Evolutionary conservation across 2,113 vertebrate species (phyloP).

Genomic region (Oreochromis aureus): DNA sequence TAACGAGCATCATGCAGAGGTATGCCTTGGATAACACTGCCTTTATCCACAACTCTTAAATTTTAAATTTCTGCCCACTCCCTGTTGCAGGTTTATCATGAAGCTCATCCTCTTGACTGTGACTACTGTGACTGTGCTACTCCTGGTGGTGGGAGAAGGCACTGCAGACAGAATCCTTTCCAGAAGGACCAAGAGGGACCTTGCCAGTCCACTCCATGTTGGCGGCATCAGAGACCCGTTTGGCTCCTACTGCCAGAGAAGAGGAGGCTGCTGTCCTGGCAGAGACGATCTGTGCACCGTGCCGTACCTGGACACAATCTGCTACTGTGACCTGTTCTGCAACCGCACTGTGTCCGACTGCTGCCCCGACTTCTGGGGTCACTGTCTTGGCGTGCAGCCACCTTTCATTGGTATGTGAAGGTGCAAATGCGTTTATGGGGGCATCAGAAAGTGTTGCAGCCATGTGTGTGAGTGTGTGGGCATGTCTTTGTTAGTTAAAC

Average conservation of each 20-base stretch:
- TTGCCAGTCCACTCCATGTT: conserved; percentile 78
- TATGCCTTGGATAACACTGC: not conserved
- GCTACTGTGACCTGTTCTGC: conserved; percentile 98
- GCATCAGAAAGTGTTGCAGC: not conserved
- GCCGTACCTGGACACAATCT: conserved; percentile 90
- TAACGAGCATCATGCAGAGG: not conserved
- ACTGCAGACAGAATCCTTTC: conserved; percentile 33
- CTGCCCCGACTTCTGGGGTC: conserved; percentile 96
- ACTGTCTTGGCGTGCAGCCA: conserved; percentile 82
- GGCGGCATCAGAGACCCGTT: conserved; percentile 84
- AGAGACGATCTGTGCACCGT: conserved; percentile 85
- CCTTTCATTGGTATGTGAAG: conserved; percentile 69
- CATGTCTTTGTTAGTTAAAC: not conserved
- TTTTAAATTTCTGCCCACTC: not conserved
- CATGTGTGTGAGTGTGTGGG: not conserved
- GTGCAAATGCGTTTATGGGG: not conserved
- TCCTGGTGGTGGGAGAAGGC: conserved; percentile 57
- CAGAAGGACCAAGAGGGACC: conserved; percentile 64
- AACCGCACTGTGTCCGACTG: conserved; percentile 95
- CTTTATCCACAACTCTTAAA: not conserved
- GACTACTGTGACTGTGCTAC: conserved; percentile 33
- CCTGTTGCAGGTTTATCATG: conserved; percentile 55
- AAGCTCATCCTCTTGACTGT: conserved; percentile 43
- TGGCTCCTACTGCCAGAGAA: conserved; percentile 83
- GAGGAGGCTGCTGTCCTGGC: conserved; percentile 84